These are phyloP conservation scores for Itoplectis maculator DNA, from an alignment of 2,888 invertebrate species.

Conservation along the genomic window DNA sequence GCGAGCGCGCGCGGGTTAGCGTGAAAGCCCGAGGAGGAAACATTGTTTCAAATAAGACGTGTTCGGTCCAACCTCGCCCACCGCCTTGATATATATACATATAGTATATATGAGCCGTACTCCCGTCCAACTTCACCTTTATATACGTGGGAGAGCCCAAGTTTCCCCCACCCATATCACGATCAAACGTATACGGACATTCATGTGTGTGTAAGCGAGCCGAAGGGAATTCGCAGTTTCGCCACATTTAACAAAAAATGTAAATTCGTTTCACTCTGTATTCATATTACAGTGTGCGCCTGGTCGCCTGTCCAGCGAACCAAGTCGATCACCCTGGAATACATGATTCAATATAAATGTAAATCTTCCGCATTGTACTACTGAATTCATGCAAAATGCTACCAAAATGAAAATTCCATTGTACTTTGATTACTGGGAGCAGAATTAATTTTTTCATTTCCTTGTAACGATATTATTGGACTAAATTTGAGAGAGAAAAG, in stretches of 20 bases:
- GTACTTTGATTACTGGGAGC: too few relatives aligned
- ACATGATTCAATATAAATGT: not conserved
- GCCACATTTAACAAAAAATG: slow-evolving; percentile 10
- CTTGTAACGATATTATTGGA: not conserved
- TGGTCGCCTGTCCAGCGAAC: slow-evolving; percentile 5
- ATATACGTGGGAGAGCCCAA: slow-evolving; percentile 27
- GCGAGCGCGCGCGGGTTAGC: slow-evolving; percentile 20
- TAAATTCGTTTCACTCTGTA: slow-evolving; percentile 14
- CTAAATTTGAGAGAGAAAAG: not conserved
- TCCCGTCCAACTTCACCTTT: slow-evolving; percentile 24
- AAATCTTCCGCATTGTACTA: too few relatives aligned
- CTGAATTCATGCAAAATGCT: too few relatives aligned
- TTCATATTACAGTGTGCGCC: slow-evolving; percentile 13
- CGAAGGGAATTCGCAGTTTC: slow-evolving; percentile 32
- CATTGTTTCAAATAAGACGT: slow-evolving; percentile 84
- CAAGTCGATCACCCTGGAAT: slow-evolving; percentile 16
- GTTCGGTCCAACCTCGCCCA: slow-evolving; percentile 64
- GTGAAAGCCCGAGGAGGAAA: slow-evolving; percentile 73
- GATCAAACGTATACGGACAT: slow-evolving; percentile 1
- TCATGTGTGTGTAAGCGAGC: slow-evolving; percentile 1
- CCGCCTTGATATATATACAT: too few relatives aligned
- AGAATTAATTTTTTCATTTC: not conserved
- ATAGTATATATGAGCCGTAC: slow-evolving; percentile 2
- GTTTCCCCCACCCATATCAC: slow-evolving; percentile 17
- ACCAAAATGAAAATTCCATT: too few relatives aligned